Percentiles rank a stretch among this genome's conserved stretches.
These are phyloP conservation scores for Dryobotodes eremita DNA, from an alignment of 2,888 invertebrate species.

Conservation along the genomic window DNA sequence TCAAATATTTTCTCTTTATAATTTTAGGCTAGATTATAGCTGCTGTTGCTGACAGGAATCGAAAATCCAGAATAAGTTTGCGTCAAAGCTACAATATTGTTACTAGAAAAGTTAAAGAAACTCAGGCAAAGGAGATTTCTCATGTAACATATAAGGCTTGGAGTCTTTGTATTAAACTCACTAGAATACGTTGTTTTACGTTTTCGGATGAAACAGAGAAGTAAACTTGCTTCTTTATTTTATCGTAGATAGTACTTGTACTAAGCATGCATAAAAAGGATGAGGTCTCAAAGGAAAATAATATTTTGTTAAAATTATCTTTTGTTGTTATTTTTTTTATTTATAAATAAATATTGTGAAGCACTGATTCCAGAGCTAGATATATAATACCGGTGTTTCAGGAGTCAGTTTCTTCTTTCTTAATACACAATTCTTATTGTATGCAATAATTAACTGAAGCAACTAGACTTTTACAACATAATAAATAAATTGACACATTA, in stretches of 20 bases:
- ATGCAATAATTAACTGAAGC: too few species aligned
- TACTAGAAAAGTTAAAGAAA: slow-evolving; percentile 28
- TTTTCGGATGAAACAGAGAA: not conserved
- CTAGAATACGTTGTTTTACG: slow-evolving; percentile 7
- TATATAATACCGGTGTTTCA: too few species aligned
- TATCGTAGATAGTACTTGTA: too few species aligned
- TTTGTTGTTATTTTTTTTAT: too few species aligned
- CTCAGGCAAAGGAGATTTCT: slow-evolving; percentile 33
- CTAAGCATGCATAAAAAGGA: not conserved
- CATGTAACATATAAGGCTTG: not conserved
- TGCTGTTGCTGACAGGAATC: slow-evolving; percentile 12
- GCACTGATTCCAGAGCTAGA: too few species aligned
- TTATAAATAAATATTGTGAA: too few species aligned
- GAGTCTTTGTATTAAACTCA: slow-evolving; percentile 27
- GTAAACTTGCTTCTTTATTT: too few species aligned
- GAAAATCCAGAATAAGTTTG: slow-evolving; percentile 23
- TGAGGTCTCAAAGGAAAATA: slow-evolving; percentile 1
- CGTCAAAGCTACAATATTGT: slow-evolving; percentile 31
- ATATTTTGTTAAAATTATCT: not conserved
- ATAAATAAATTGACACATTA: too few species aligned
- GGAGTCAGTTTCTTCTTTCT: too few species aligned
- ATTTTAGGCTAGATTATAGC: not conserved
- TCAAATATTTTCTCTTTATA: too few species aligned
- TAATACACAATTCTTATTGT: too few species aligned
- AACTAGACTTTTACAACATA: too few species aligned